These are phyloP conservation scores for Drosophila rhopaloa DNA, from an alignment of 1,140 invertebrate genomes.

Conservation along the genomic window DNA sequence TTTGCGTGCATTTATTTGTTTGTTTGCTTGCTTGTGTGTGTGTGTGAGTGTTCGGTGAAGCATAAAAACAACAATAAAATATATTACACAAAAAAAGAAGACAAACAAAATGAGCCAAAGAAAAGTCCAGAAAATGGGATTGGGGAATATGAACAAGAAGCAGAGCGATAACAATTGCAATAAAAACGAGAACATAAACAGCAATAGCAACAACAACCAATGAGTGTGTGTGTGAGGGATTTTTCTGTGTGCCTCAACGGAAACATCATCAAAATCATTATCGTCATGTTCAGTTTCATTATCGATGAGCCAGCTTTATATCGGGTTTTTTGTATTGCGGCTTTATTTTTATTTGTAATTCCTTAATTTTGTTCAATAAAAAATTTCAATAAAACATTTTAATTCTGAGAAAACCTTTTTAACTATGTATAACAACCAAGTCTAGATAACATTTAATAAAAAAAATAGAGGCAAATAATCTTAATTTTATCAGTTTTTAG, in stretches of 20 bases:
- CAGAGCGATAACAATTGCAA: slow-evolving; percentile 45
- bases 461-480: no score
- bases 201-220: slow-evolving; percentile 9
- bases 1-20: slow-evolving; percentile 29
- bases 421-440: no score
- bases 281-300: slow-evolving; percentile 9
- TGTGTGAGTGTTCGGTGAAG: slow-evolving; percentile 16
- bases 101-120: slow-evolving; percentile 22
- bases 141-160: slow-evolving; percentile 16
- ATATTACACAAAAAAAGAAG: slow-evolving; percentile 32
- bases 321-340: neutral
- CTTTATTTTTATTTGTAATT: neutral
- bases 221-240: slow-evolving; percentile 8
- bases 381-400: no score
- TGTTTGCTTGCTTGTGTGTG: slow-evolving; percentile 12
- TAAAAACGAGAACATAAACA: slow-evolving; percentile 44
- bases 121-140: slow-evolving; percentile 17
- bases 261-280: slow-evolving; percentile 14
- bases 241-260: slow-evolving; percentile 4
- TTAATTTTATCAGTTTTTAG: no score
- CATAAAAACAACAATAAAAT: slow-evolving; percentile 51
- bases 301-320: slow-evolving; percentile 11
- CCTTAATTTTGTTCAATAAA: neutral
- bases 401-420: no score
- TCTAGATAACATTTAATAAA: no score